These are phyloP conservation scores for Apoderus coryli DNA, from an alignment of 2,888 invertebrate genomes.

Conservation along the genomic window DNA sequence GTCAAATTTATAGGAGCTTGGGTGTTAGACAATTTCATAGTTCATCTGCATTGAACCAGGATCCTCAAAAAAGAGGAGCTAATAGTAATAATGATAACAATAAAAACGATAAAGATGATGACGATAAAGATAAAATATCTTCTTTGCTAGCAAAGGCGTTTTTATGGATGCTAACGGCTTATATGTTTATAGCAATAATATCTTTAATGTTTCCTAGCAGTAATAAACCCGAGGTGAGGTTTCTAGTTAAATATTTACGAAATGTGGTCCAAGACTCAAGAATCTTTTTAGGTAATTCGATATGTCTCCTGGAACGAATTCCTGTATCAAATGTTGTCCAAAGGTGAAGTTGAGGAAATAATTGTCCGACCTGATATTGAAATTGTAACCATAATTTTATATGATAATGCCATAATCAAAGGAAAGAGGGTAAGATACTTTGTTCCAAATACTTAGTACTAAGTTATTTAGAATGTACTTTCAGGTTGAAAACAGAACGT, in stretches of 20 bases:
- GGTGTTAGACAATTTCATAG: conserved; percentile 20
- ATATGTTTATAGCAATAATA: conserved; percentile 56
- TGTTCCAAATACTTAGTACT: not conserved
- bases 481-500: conserved; percentile 49
- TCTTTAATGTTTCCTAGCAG: conserved; percentile 57
- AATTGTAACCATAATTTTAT: conserved; percentile 69
- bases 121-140: conserved; percentile 55
- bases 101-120: conserved; percentile 36
- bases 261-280: too few relatives aligned
- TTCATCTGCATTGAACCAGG: conserved; percentile 18
- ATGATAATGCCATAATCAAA: conserved; percentile 76
- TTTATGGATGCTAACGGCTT: conserved; percentile 67
- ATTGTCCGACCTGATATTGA: conserved; percentile 74
- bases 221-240: conserved; percentile 55
- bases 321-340: conserved; percentile 82
- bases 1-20: conserved; percentile 23
- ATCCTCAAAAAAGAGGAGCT: conserved; percentile 16
- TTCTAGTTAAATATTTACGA: too few relatives aligned
- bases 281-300: conserved; percentile 40
- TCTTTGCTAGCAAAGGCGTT: conserved; percentile 59
- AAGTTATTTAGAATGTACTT: too few relatives aligned
- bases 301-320: conserved; percentile 96
- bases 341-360: conserved; percentile 85
- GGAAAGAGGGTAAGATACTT: conserved; percentile 49
- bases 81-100: conserved; percentile 19